A percentile compares a stretch with the other conserved stretches of the same genome.
Evolutionary conservation across 2,888 invertebrate genomes (phyloP).

Genomic region (Cyclophora punctaria): DNA sequence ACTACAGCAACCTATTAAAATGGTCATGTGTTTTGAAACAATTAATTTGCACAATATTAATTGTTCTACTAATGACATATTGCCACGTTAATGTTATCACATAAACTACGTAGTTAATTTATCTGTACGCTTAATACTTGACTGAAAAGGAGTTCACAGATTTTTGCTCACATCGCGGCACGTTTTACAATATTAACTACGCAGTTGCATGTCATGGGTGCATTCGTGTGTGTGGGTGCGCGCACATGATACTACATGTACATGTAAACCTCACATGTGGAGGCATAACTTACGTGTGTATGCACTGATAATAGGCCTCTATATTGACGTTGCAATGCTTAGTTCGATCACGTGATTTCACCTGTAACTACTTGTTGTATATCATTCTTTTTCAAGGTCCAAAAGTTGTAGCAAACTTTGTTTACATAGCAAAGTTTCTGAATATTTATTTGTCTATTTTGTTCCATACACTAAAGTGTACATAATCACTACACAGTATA

Average conservation of each 20-base stretch:
- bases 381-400: conserved; percentile 14
- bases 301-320: conserved; percentile 37
- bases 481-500: too few relatives aligned
- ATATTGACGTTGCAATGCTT: conserved; percentile 9
- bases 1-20: too few relatives aligned
- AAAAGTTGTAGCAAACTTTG: conserved; percentile 11
- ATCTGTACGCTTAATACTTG: conserved; percentile 11
- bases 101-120: not conserved
- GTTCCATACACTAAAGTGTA: too few relatives aligned
- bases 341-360: conserved; percentile 16
- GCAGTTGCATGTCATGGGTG: conserved; percentile 47
- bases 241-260: conserved; percentile 31
- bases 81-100: too few relatives aligned
- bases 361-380: conserved; percentile 6
- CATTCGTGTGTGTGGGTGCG: conserved; percentile 27
- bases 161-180: conserved; percentile 28
- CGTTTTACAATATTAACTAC: conserved; percentile 49
- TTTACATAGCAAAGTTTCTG: conserved; percentile 11
- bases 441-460: too few relatives aligned
- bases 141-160: conserved; percentile 16
- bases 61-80: too few relatives aligned
- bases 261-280: conserved; percentile 29
- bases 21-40: too few relatives aligned
- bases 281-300: conserved; percentile 14
- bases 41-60: not conserved